Base-by-base conservation (phyloP, 2,888 invertebrate species). In the Torymus aiolomorphi region DNA sequence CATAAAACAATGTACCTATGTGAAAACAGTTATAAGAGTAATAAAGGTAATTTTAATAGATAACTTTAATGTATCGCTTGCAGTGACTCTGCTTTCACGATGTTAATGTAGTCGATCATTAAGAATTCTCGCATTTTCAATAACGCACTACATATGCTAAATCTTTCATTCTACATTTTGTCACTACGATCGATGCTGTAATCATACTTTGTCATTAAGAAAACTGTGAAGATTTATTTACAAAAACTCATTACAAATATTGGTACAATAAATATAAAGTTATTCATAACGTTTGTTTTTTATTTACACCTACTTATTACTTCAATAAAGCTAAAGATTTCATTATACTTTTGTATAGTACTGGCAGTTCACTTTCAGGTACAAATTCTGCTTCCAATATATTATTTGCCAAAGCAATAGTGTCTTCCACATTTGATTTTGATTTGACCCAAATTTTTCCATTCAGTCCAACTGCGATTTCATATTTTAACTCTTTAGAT, bases 371-470 rank as follows among this genome's bases (percentile, higher is more conserved):
- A 82, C 92, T 91, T 85, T 93, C 92, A 78, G 92, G 91, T 57
- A 93, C 91, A 86, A 93, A 93, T 88, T 96, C 95, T 1, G 94
- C 93, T 1, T 93, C 94, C 82, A 95, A 88, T 82, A 98, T 94
- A 20, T 95, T 95, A 92, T 95, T 96, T 2, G 95, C 94, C n/a
- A 98, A 91, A 2, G 95, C 95, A 75, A 97, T 94, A 1, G 96
- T 95, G 84, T 96, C 95, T 78, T 93, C 92, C 72, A 93, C 91
- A 13, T 83, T 84, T 1, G 93, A 92, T 73, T 93, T 93, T 0
- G 95, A 94, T 88, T 95, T 95, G 8, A 99, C 92, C 98, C 98
- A 99, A 71, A 99, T 94, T 84, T 96, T 94, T 0, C 99, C 99
- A 90, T 99, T 99, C 92, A 98, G 94, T 0, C 99, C 99, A 4